Conservation (phyloP, 2,113 vertebrate genomes). For the Zosterops hypoxanthus region DNA sequence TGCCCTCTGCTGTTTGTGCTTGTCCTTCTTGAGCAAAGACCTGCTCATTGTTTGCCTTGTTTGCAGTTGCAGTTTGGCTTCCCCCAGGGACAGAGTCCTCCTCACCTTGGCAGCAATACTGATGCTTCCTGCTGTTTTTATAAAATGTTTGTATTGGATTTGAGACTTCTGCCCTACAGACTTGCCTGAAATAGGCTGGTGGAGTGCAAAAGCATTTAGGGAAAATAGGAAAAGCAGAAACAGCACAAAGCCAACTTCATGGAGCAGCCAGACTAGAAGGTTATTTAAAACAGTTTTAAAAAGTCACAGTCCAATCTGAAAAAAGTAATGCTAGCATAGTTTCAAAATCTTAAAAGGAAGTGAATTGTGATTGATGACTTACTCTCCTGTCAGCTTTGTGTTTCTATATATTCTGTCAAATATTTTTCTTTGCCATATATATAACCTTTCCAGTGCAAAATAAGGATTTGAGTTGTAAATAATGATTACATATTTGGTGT, state of each 20-base stretch:
- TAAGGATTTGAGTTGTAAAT: not conserved
- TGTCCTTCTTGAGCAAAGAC: not conserved
- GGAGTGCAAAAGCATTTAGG: not conserved
- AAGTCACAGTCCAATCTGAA: not conserved
- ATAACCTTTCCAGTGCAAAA: not conserved
- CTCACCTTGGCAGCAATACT: not conserved
- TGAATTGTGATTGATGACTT: not conserved
- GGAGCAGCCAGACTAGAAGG: not conserved
- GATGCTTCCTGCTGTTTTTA: not conserved
- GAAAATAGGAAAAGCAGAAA: not conserved
- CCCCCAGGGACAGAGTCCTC: not conserved
- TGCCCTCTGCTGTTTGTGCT: not conserved
- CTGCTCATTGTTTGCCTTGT: rapidly evolving
- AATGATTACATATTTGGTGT: not conserved
- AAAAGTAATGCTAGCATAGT: not conserved
- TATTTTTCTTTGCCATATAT: not conserved
- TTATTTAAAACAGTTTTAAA: not conserved
- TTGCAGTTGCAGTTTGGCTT: not conserved
- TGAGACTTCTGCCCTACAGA: not conserved
- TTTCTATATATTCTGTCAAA: not conserved
- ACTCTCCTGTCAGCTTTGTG: not conserved
- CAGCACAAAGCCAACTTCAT: not conserved
- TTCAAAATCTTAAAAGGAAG: not conserved
- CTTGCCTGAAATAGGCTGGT: not conserved
- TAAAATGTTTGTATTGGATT: not conserved